Percentiles rank a stretch among this genome's conserved stretches.
These are phyloP conservation scores for Abrostola triplasia DNA, from an alignment of 2,888 invertebrate genomes.

Conservation along the genomic window DNA sequence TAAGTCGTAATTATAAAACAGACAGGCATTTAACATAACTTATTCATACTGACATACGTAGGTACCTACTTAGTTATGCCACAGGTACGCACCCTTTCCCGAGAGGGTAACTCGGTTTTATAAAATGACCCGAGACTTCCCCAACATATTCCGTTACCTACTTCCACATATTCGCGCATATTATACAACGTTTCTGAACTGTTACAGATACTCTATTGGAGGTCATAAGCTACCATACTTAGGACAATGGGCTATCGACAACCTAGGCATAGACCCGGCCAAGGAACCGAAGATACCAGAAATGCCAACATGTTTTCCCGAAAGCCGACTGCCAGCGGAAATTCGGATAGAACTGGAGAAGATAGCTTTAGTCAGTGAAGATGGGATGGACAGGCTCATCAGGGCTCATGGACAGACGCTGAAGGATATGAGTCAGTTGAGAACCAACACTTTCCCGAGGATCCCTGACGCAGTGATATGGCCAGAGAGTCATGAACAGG, in stretches of 20 bases:
- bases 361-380: conserved; percentile 80
- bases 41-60: too few species aligned
- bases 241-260: conserved; percentile 93
- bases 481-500: conserved; percentile 95
- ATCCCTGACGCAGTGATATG: conserved; percentile 98
- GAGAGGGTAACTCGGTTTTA: too few species aligned
- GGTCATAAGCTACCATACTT: conserved; percentile 93
- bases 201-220: conserved; percentile 93
- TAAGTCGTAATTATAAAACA: too few species aligned
- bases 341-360: conserved; percentile 89
- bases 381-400: conserved; percentile 95
- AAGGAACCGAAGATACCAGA: conserved; percentile 80
- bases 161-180: background rate
- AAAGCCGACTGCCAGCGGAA: conserved; percentile 89
- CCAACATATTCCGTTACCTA: too few species aligned
- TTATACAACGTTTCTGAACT: background rate
- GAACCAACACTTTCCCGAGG: conserved; percentile 92
- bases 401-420: conserved; percentile 98
- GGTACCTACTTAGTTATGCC: too few species aligned
- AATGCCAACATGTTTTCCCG: conserved; percentile 90
- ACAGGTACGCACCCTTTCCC: too few species aligned
- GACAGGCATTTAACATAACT: too few species aligned
- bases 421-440: conserved; percentile 94
- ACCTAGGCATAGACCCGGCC: conserved; percentile 90
- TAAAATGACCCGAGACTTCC: too few species aligned